phyloP scores from a whole-genome alignment of 2,797 vertebrate species.

The Tragopan temminckii region DNA sequence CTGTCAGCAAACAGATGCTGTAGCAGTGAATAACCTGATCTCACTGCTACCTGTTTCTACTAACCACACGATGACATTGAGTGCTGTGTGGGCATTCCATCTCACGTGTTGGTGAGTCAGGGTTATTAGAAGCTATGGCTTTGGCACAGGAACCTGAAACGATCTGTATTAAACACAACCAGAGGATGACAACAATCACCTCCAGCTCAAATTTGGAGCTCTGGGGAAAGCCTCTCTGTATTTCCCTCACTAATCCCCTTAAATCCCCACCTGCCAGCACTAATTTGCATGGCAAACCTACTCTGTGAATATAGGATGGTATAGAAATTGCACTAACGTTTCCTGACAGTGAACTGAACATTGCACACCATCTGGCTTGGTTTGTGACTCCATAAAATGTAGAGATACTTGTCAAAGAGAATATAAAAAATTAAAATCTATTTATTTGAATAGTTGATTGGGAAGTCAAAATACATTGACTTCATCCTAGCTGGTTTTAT shows the following conservation, averaged over 20 bases:
- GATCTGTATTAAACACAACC: neutral
- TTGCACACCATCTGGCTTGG: neutral
- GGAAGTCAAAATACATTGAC: neutral
- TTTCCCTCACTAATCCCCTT: neutral
- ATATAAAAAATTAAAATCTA: neutral
- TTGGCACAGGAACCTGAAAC: neutral
- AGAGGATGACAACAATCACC: neutral
- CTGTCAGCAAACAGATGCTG: neutral
- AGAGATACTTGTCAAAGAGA: neutral
- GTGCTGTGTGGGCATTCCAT: neutral
- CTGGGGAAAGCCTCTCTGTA: neutral
- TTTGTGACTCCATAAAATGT: neutral
- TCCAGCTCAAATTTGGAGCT: neutral
- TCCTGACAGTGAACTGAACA: neutral
- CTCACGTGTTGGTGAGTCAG: neutral
- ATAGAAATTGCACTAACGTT: neutral
- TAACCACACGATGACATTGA: neutral
- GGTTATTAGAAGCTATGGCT: accelerated
- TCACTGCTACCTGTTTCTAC: neutral
- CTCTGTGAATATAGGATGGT: neutral
- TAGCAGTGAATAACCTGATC: neutral
- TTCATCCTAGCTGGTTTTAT: neutral
- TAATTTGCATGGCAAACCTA: neutral
- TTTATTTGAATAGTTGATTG: neutral
- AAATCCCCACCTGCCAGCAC: neutral